phyloP scores from a whole-genome alignment of 1,140 invertebrate genomes.

The Aphaenogaster floridana region DNA sequence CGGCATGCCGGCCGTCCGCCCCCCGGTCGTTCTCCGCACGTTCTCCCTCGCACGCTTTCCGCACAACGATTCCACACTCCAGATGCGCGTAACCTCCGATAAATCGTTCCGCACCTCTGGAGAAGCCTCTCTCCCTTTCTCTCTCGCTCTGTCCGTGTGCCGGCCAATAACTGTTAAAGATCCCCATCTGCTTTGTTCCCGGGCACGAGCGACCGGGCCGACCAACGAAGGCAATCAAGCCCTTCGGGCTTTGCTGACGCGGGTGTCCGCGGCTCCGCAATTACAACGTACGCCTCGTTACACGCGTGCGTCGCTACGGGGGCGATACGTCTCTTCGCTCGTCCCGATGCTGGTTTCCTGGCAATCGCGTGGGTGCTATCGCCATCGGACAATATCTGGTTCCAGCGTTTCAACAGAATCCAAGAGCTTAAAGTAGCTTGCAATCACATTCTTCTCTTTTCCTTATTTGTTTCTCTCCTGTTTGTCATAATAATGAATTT shows the following conservation, averaged over 20 bases:
- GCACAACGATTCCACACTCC: conserved; percentile 54
- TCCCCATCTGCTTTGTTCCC: conserved; percentile 81
- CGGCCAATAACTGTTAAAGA: conserved; percentile 82
- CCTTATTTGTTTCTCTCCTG: not conserved
- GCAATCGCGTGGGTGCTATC: conserved; percentile 16
- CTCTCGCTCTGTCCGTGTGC: not conserved
- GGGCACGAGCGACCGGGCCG: conserved; percentile 53
- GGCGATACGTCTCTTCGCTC: conserved; percentile 19
- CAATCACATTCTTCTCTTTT: not conserved
- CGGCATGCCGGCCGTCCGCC: conserved; percentile 28
- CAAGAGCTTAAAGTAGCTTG: not conserved
- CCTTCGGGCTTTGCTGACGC: conserved; percentile 68
- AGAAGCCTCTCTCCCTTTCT: not conserved
- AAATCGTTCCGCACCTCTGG: conserved; percentile 69
- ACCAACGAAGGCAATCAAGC: conserved; percentile 79
- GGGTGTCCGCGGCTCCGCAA: conserved; percentile 68
- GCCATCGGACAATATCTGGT: conserved; percentile 6
- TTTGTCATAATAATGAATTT: not conserved
- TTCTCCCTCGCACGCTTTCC: conserved; percentile 25
- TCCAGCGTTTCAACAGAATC: not conserved
- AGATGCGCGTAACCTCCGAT: conserved; percentile 71
- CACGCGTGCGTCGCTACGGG: conserved; percentile 52
- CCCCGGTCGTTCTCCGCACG: conserved; percentile 28
- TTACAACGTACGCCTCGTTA: conserved; percentile 73
- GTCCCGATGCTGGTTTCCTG: not conserved